A percentile compares a stretch with the other conserved stretches of the same genome.
phyloP scores from a whole-genome alignment of 30 jellyfish, hydroid and myxozoan species.

The Cassiopea xamachana region DNA sequence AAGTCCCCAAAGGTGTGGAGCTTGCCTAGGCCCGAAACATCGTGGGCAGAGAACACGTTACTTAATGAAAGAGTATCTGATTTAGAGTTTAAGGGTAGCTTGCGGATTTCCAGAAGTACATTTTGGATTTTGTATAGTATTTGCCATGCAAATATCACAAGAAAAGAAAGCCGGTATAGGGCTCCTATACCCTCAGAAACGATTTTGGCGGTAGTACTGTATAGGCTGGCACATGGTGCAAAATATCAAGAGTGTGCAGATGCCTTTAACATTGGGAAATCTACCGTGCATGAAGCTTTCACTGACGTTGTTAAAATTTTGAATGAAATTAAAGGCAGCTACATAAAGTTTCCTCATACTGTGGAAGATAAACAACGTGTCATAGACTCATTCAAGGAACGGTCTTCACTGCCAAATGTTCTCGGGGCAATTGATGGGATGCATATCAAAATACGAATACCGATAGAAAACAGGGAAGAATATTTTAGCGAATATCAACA shows the following conservation, averaged over 20 bases:
- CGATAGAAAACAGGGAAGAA: conserved; percentile 12
- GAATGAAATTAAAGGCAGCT: conserved; percentile 27
- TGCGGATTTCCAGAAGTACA: conserved; percentile 1
- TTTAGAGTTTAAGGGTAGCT: background rate
- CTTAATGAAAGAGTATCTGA: conserved; percentile 8
- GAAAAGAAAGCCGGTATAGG: conserved; percentile 10
- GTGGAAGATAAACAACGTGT: conserved; percentile 18
- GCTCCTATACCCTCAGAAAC: conserved; percentile 32
- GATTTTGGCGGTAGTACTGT: conserved; percentile 42
- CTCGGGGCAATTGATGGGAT: conserved; percentile 60
- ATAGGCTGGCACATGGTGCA: conserved; percentile 48
- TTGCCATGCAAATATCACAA: conserved; percentile 1
- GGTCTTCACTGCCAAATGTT: conserved; percentile 45
- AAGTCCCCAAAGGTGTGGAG: background rate
- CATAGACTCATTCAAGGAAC: conserved; percentile 14
- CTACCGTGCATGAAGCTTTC: conserved; percentile 50
- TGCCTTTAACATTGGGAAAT: conserved; percentile 29
- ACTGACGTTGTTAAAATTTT: conserved; percentile 1
- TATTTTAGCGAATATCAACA: conserved; percentile 34
- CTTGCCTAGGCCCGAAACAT: conserved; percentile 11
- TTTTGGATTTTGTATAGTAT: conserved; percentile 22
- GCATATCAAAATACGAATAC: conserved; percentile 38
- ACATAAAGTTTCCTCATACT: conserved; percentile 11
- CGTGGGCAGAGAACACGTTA: conserved; percentile 25
- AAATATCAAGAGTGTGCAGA: conserved; percentile 53